These are phyloP conservation scores for Hydroisotoma schaefferi DNA, from an alignment of 2,888 invertebrate genomes.

Conservation along the genomic window DNA sequence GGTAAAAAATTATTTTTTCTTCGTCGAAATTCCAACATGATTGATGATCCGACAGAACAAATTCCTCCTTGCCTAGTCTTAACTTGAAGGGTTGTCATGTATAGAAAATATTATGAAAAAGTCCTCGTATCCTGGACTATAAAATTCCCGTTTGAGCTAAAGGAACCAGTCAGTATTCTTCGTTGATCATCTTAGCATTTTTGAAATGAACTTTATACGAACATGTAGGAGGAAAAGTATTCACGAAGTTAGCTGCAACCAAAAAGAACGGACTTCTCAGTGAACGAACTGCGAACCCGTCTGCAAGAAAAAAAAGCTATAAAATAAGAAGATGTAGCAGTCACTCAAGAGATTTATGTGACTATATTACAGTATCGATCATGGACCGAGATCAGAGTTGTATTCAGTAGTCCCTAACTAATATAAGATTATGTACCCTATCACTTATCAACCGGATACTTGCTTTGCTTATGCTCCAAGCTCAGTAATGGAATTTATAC, in stretches of 20 bases:
- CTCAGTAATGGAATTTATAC: too few relatives aligned
- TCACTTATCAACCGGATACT: too few relatives aligned
- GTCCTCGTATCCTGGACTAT: too few relatives aligned
- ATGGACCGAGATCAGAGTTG: neutral
- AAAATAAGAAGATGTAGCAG: slow-evolving; percentile 5
- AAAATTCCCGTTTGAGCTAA: too few relatives aligned
- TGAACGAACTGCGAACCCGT: slow-evolving; percentile 15
- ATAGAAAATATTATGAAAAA: neutral
- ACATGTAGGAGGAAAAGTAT: too few relatives aligned
- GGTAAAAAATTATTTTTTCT: slow-evolving; percentile 15
- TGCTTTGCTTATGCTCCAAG: too few relatives aligned
- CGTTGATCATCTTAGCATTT: too few relatives aligned
- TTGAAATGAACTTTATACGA: too few relatives aligned
- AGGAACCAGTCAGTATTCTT: too few relatives aligned
- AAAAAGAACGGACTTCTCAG: slow-evolving; percentile 1
- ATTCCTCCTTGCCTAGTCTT: slow-evolving; percentile 16
- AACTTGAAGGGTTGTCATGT: slow-evolving; percentile 10
- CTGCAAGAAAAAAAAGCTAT: neutral
- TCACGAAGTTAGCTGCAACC: neutral
- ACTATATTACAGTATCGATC: slow-evolving; percentile 14
- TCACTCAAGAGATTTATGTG: slow-evolving; percentile 16
- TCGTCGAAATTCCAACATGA: slow-evolving; percentile 5
- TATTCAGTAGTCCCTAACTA: too few relatives aligned
- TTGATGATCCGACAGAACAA: slow-evolving; percentile 17
- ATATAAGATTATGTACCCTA: too few relatives aligned